A percentile compares a stretch with the other conserved stretches of the same genome.
phyloP scores from a whole-genome alignment of 1,140 invertebrate genomes.

The Pectinophora gossypiella region DNA sequence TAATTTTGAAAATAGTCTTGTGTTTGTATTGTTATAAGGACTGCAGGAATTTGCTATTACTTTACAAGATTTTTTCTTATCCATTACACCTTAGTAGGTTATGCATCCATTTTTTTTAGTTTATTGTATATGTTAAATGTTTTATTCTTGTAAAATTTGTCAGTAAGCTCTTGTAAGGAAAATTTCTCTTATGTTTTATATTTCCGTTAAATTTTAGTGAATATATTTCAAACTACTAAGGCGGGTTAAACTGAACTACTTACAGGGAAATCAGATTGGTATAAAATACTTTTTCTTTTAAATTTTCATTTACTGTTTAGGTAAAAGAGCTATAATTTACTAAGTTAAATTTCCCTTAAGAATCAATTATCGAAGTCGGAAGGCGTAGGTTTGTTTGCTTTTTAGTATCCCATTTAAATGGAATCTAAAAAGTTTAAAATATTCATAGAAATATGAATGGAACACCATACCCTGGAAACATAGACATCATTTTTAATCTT shows the following conservation, averaged over 20 bases:
- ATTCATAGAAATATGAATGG: not conserved
- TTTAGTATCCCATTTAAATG: not conserved
- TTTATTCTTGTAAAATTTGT: slow-evolving; percentile 27
- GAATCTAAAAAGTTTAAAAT: not conserved
- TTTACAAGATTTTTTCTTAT: slow-evolving; percentile 36
- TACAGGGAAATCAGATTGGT: not conserved
- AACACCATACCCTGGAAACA: not conserved
- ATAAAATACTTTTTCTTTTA: slow-evolving; percentile 11
- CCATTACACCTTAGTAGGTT: slow-evolving; percentile 25
- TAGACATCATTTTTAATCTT: not conserved
- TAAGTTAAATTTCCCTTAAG: slow-evolving; percentile 34
- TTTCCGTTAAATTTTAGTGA: not conserved
- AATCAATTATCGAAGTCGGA: slow-evolving; percentile 15
- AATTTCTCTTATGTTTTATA: not conserved
- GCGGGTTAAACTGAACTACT: not conserved
- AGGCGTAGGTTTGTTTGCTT: not conserved
- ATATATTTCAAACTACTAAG: not conserved
- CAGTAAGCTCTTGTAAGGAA: not conserved
- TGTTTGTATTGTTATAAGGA: slow-evolving; percentile 57
- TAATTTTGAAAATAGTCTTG: slow-evolving; percentile 32
- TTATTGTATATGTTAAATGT: slow-evolving; percentile 26
- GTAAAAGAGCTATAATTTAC: slow-evolving; percentile 22
- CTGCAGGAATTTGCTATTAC: slow-evolving; percentile 57
- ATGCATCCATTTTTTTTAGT: slow-evolving; percentile 30
- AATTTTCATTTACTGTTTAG: slow-evolving; percentile 19